Conservation (phyloP, 2,113 vertebrate genomes). For the Pogona vitticeps region DNA sequence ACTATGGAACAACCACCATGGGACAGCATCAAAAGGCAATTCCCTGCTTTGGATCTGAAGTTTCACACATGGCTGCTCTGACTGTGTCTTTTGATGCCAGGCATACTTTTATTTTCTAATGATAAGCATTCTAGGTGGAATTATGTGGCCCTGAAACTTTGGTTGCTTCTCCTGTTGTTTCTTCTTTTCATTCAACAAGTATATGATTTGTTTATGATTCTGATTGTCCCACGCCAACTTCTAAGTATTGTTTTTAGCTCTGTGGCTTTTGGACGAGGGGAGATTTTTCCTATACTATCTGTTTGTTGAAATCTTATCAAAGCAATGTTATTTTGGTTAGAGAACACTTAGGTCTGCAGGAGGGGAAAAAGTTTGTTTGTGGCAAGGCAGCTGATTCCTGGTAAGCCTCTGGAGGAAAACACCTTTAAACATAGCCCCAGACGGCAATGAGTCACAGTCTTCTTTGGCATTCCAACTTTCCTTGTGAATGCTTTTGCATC, state of each 20-base stretch:
- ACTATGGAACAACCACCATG: not conserved
- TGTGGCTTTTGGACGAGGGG: not conserved
- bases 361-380: slow-evolving; percentile 1
- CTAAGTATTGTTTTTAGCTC: slow-evolving; percentile 14
- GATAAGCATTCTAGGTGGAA: slow-evolving; percentile 2
- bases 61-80: not conserved
- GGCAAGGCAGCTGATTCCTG: slow-evolving; percentile 13
- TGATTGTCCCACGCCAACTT: slow-evolving; percentile 8
- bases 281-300: not conserved
- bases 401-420: slow-evolving; percentile 17
- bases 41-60: not conserved
- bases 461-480: slow-evolving; percentile 2
- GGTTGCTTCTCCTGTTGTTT: not conserved
- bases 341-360: not conserved
- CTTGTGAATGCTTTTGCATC: slow-evolving; percentile 7
- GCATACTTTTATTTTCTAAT: not conserved
- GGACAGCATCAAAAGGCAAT: not conserved
- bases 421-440: slow-evolving; percentile 6
- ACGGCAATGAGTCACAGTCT: not conserved
- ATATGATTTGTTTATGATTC: slow-evolving; percentile 10
- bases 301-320: slow-evolving; percentile 37
- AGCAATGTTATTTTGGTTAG: slow-evolving; percentile 34
- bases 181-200: slow-evolving; percentile 37
- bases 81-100: not conserved
- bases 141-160: not conserved